These are phyloP conservation scores for Paramormyrops kingsleyae DNA, from an alignment of 2,113 vertebrate species.

Conservation along the genomic window DNA sequence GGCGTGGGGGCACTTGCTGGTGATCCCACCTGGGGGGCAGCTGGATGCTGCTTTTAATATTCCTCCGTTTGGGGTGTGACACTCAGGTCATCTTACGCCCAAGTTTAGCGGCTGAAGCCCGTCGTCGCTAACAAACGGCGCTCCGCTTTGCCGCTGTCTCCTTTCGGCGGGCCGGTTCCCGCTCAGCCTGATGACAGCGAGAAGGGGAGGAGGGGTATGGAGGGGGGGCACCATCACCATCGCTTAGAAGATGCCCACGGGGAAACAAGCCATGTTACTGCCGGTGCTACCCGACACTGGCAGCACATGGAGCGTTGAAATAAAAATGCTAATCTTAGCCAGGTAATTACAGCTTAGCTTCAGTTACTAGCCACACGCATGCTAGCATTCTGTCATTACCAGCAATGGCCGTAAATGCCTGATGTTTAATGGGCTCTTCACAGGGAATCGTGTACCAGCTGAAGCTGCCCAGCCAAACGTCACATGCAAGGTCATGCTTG, in stretches of 20 bases:
- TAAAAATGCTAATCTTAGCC: not conserved
- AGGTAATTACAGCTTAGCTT: not conserved
- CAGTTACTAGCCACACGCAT: not conserved
- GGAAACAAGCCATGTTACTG: not conserved
- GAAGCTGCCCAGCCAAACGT: not conserved
- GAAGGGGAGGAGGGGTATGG: not conserved
- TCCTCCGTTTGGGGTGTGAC: not conserved
- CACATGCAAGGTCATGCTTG: not conserved
- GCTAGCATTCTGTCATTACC: not conserved
- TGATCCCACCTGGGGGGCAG: not conserved
- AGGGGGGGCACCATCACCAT: not conserved
- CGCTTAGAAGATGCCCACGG: not conserved
- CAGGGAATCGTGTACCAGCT: not conserved
- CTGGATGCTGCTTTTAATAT: conserved; percentile 5
- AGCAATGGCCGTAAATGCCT: not conserved
- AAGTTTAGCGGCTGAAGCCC: not conserved
- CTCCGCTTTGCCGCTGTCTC: not conserved
- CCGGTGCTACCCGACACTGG: not conserved
- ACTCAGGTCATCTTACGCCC: not conserved
- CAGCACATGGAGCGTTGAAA: not conserved
- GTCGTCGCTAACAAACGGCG: not conserved
- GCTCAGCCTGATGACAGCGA: not conserved
- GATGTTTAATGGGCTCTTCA: not conserved
- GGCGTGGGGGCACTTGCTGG: not conserved
- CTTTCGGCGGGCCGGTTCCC: not conserved